Evolutionary conservation across 2,113 vertebrate species (phyloP).

Genomic region (Eidolon helvum): DNA sequence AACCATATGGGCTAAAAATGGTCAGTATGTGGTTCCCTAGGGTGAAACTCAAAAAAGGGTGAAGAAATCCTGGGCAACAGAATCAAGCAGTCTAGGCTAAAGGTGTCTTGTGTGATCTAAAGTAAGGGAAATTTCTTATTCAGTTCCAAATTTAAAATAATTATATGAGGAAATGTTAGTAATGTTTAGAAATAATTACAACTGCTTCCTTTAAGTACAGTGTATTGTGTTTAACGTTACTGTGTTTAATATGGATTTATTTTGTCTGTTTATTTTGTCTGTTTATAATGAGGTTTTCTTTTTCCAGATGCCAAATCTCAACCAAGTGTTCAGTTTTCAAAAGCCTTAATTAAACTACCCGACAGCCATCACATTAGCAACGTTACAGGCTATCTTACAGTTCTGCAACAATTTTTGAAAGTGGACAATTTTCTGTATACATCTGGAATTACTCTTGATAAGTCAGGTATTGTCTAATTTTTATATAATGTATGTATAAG

Average conservation of each 20-base stretch:
- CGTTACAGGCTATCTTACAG: conserved; percentile 90
- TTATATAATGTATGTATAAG: background rate
- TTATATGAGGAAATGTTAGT: background rate
- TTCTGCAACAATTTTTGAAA: conserved; percentile 87
- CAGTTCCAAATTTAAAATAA: background rate
- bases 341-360: conserved; percentile 87
- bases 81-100: background rate
- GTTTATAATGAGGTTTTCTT: conserved; percentile 34
- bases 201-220: background rate
- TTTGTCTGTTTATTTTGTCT: conserved; percentile 5
- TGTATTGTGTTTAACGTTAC: background rate
- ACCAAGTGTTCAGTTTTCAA: conserved; percentile 92
- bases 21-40: background rate
- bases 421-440: conserved; percentile 84
- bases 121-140: background rate
- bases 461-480: conserved; percentile 84
- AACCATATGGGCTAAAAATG: background rate
- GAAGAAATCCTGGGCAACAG: background rate
- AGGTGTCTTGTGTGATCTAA: background rate
- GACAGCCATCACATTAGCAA: conserved; percentile 84
- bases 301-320: conserved; percentile 91
- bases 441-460: conserved; percentile 85
- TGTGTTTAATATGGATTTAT: background rate
- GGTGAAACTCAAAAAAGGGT: background rate
- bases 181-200: background rate